phyloP scores from a whole-genome alignment of 2,797 vertebrate genomes.

The Mormyrops attenuatus region DNA sequence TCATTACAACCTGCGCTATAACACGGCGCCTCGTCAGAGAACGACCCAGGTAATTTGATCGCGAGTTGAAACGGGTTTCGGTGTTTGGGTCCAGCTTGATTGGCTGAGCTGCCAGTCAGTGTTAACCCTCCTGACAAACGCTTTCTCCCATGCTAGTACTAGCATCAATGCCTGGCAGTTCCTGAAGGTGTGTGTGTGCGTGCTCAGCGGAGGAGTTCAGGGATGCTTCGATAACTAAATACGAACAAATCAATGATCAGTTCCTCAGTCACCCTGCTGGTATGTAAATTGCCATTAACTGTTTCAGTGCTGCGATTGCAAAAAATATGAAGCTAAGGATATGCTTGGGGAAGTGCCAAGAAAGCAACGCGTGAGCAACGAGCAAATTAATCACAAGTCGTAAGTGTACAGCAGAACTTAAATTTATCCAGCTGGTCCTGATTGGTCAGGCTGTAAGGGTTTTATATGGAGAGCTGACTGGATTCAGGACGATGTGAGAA shows the following conservation, averaged over 20 bases:
- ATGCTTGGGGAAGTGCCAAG: neutral
- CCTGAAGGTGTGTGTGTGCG: neutral
- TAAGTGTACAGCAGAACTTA: neutral
- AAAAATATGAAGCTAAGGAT: neutral
- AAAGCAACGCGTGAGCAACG: neutral
- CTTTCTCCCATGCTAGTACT: neutral
- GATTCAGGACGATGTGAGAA: neutral
- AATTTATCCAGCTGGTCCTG: neutral
- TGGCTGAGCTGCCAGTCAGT: neutral
- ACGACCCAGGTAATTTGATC: neutral
- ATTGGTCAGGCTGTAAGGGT: neutral
- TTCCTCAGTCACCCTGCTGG: neutral
- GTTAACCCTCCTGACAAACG: conserved; percentile 1
- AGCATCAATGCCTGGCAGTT: neutral
- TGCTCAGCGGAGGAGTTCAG: neutral
- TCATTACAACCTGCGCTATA: neutral
- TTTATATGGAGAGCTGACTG: neutral
- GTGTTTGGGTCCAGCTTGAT: neutral
- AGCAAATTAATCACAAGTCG: neutral
- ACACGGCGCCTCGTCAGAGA: neutral
- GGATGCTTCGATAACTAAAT: neutral
- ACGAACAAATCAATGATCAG: neutral
- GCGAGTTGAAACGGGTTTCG: neutral
- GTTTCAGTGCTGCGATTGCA: neutral
- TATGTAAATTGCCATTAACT: neutral